Evolutionary conservation across 2,797 vertebrate species (phyloP), one percentile per base, ranked within the genome.

Genomic region (Enteromius treurensis): DNA sequence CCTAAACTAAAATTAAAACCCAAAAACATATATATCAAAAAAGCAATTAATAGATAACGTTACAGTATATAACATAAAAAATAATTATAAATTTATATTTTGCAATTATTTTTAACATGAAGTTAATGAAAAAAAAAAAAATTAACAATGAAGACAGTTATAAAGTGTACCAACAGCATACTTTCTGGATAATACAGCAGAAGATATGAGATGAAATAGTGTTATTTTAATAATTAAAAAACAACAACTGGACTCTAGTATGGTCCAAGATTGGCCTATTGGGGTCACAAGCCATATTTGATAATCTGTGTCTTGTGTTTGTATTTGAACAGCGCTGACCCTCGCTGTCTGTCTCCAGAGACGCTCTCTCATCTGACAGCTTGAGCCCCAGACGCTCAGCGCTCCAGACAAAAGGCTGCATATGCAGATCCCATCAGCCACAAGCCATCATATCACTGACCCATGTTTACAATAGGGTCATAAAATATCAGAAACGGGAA

Each of bases 401-500:
- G 32, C 23, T 60, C 49, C 67, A 80, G 79, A 70, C 49, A 70
- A 80, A 80, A 71, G 23, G 2, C 23, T 23, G 42, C 19, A 4
- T 45, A 34, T 62, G 55, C 29, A 75, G 80, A 75, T 37, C 70
- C 21, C 1, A 74, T 75, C 58, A 53, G 58, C 58, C 84, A 86
- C 62, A 79, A 86, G 75, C 65, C 74, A 77, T 84, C 65, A 45
- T 67, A 74, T 86, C 85, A 80, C 83, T 85, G 68, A 85, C 77
- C 73, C 42, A 73, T 83, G 80, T 86, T 88, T 83, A 86, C 80
- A 78, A 83, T 34, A 19, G 83, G 51, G 69, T 82, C 75, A 73
- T 88, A 86, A 85, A 86, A 83, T 58, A 60, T 58, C 65, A 84
- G 77, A 88, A 88, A 86, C 77, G 80, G 86, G 83, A 89, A 85